phyloP scores from a whole-genome alignment of 2,113 vertebrate species.

The Nerophis ophidion region DNA sequence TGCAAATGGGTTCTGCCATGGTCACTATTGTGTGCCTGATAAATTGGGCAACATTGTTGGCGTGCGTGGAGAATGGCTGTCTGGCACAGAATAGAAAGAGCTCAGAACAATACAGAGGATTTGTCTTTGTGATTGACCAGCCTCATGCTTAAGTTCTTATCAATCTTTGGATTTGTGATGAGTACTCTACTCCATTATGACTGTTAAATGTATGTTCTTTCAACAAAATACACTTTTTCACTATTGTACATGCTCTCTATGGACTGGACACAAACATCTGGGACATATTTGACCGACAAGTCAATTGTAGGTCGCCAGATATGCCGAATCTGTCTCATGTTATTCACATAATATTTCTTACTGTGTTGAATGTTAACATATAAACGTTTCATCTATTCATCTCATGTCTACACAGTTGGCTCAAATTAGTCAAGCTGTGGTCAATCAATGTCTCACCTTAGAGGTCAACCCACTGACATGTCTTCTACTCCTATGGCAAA shows the following conservation, averaged over 20 bases:
- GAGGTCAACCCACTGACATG: slow-evolving; percentile 50
- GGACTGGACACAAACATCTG: slow-evolving; percentile 37
- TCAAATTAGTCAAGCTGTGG: slow-evolving; percentile 23
- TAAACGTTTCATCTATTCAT: slow-evolving; percentile 10
- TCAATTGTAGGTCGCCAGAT: too few relatives aligned
- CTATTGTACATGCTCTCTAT: slow-evolving; percentile 51
- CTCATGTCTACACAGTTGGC: background rate
- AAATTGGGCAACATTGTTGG: slow-evolving; percentile 64
- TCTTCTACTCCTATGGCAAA: slow-evolving; percentile 41
- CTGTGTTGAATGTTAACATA: slow-evolving; percentile 14
- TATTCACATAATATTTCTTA: slow-evolving; percentile 16
- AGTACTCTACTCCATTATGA: slow-evolving; percentile 37
- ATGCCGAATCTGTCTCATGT: background rate
- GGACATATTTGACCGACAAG: slow-evolving; percentile 28
- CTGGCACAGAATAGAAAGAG: slow-evolving; percentile 50
- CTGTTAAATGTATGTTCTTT: slow-evolving; percentile 21
- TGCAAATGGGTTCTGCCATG: slow-evolving; percentile 64
- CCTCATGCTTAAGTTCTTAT: slow-evolving; percentile 61
- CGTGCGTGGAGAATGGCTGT: slow-evolving; percentile 59
- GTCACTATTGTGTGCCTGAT: slow-evolving; percentile 63
- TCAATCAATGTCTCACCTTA: slow-evolving; percentile 35
- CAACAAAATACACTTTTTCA: slow-evolving; percentile 27
- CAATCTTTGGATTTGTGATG: slow-evolving; percentile 51
- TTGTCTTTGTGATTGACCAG: slow-evolving; percentile 65
- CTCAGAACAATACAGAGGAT: slow-evolving; percentile 44